Base-by-base conservation (phyloP, 2,888 invertebrate genomes). In the Homarus gammarus region DNA sequence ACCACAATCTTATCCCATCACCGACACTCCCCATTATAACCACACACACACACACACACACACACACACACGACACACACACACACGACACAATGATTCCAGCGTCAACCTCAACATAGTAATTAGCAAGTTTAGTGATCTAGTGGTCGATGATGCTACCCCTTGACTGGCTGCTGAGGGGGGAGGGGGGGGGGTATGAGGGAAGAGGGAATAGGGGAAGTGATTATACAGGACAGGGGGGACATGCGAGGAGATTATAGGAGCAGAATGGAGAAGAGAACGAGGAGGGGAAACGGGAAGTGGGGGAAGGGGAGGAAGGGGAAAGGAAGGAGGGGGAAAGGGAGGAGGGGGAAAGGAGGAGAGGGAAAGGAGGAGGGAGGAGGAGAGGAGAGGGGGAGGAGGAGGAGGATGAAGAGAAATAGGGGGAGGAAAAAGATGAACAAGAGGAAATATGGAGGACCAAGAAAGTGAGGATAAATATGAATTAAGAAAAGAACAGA, bases 271-370 rank as follows among this genome's bases (percentile, higher is more conserved):
- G 22, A 22, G 56, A 56, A 72, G 38, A 72, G 36, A 31, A 72
- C 10, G 68, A 22, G 0, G 72, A 72, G 38, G 72, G 22, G 40
- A 61, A 22, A 8, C 8, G 18, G 51, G 78, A 22, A 31, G 3
- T 18, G 33, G 79, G 27, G 22, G 68, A 44, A 44, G 27, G 22
- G 40, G 27, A 84, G 31, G 49, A 8, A 27, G 18, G 31, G 49
- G 31, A 38, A 33, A 33, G 38, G 49, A 56, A 61, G 36, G 36
- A 31, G 38, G 33, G 75, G 38, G 56, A 61, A 22, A 40, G 12
- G 18, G 73, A 84, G 84, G 64, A 27, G 40, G 68, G 44, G 56
- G 44, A 38, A 78, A 38, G 40, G 61, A 78, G 44, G 33, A 1
- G 31, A 49, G 40, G n/a, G n/a, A 64, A 68, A 38, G 40, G 44